phyloP scores from a whole-genome alignment of 2,113 vertebrate genomes.

The Hyaena hyaena region DNA sequence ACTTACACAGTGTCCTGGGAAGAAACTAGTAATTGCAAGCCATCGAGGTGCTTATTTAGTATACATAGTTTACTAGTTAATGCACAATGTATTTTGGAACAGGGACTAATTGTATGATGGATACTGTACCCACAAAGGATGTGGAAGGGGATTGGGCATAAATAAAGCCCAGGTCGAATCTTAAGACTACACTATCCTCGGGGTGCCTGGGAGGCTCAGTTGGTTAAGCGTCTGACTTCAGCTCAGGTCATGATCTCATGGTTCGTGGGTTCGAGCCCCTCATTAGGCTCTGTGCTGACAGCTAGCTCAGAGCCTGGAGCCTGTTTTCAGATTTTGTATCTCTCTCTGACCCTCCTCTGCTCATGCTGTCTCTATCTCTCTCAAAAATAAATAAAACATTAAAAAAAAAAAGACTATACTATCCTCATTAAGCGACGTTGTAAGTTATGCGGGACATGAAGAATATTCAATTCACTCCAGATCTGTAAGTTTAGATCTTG shows the following conservation, averaged over 20 bases:
- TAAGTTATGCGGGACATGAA: not conserved
- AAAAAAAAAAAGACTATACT: not conserved
- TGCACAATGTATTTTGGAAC: not conserved
- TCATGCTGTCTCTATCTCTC: too few species aligned
- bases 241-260: too few species aligned
- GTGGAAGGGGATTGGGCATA: not conserved
- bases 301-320: too few species aligned
- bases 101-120: not conserved
- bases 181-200: not conserved
- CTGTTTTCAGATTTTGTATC: too few species aligned
- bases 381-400: too few species aligned
- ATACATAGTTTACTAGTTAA: not conserved
- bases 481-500: not conserved
- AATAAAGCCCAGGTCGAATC: not conserved
- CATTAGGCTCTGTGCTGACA: too few species aligned
- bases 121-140: not conserved
- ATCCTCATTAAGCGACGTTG: not conserved
- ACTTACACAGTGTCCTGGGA: not conserved
- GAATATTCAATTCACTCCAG: not conserved
- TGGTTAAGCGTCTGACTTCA: too few species aligned
- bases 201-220: too few species aligned
- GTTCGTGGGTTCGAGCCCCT: too few species aligned
- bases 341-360: too few species aligned
- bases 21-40: not conserved
- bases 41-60: not conserved